These are phyloP conservation scores for Perizoma flavofasciatum DNA, from an alignment of 2,888 invertebrate species.

Conservation along the genomic window DNA sequence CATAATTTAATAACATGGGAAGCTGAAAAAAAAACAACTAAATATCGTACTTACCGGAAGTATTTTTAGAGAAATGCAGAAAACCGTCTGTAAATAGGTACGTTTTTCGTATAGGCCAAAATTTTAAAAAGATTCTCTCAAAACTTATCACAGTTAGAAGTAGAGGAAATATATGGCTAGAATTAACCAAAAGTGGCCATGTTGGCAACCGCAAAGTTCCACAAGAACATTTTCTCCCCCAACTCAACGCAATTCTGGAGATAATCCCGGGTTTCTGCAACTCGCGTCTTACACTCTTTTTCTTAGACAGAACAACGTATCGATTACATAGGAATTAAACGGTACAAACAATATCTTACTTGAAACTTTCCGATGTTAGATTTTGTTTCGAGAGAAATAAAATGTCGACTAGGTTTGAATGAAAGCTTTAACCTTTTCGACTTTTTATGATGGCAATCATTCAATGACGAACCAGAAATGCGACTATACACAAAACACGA, in stretches of 20 bases:
- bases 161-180: constrained; percentile 1
- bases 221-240: constrained; percentile 56
- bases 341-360: constrained; percentile 36
- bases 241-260: constrained; percentile 54
- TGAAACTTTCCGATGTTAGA: constrained; percentile 32
- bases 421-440: constrained; percentile 27
- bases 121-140: too few species aligned
- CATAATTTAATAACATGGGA: too few species aligned
- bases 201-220: constrained; percentile 31
- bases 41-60: too few species aligned
- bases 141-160: too few species aligned
- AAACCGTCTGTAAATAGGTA: too few species aligned
- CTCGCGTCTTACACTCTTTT: constrained; percentile 49
- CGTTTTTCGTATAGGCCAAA: too few species aligned
- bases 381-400: constrained; percentile 17
- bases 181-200: constrained; percentile 5
- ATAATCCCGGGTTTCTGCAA: constrained; percentile 63
- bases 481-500: too few species aligned
- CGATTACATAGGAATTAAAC: constrained; percentile 49
- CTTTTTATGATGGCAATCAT: too few species aligned
- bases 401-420: constrained; percentile 8
- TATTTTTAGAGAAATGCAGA: too few species aligned
- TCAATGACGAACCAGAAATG: too few species aligned
- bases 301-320: constrained; percentile 44
- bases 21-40: too few species aligned